Evolutionary conservation across 1,140 invertebrate genomes (phyloP).

Genomic region (Papilio aristodemus): DNA sequence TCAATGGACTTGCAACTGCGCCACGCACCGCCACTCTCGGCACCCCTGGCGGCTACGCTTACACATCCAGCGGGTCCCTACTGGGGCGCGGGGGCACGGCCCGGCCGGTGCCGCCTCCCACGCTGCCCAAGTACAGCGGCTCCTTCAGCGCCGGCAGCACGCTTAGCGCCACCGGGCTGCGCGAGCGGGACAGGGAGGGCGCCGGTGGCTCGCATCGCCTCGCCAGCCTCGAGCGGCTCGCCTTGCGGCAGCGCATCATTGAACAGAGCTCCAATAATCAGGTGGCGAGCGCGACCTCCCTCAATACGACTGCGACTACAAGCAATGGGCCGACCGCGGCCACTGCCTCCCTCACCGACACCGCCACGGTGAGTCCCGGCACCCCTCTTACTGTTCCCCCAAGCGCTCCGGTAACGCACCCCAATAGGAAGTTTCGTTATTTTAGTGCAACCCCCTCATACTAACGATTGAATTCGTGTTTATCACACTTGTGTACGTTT

Average conservation of each 20-base stretch:
- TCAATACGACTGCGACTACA: conserved; percentile 44
- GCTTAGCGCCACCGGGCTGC: conserved; percentile 68
- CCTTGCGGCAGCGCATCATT: conserved; percentile 85
- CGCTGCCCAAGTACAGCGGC: conserved; percentile 83
- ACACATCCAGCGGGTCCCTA: conserved; percentile 72
- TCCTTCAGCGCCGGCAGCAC: conserved; percentile 75
- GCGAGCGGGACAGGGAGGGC: conserved; percentile 75
- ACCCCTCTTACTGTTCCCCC: conserved; percentile 70
- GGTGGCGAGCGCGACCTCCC: conserved; percentile 47
- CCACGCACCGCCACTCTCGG: conserved; percentile 72
- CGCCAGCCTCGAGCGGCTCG: conserved; percentile 86
- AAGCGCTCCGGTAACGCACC: conserved; percentile 62
- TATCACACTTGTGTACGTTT: conserved; percentile 22
- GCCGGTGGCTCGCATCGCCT: conserved; percentile 83
- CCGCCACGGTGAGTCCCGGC: conserved; percentile 78
- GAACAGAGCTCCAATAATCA: conserved; percentile 80
- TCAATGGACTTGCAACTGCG: conserved; percentile 69
- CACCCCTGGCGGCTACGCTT: conserved; percentile 74
- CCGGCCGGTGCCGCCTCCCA: conserved; percentile 84
- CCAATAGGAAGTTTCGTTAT: conserved; percentile 66
- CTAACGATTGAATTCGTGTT: conserved; percentile 36
- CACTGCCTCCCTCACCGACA: conserved; percentile 76
- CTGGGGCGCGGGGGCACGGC: conserved; percentile 71
- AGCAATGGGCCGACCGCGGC: conserved; percentile 69
- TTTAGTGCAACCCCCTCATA: conserved; percentile 59